Evolutionary conservation across 2,888 invertebrate genomes (phyloP).

Genomic region (Entomobrya proxima): DNA sequence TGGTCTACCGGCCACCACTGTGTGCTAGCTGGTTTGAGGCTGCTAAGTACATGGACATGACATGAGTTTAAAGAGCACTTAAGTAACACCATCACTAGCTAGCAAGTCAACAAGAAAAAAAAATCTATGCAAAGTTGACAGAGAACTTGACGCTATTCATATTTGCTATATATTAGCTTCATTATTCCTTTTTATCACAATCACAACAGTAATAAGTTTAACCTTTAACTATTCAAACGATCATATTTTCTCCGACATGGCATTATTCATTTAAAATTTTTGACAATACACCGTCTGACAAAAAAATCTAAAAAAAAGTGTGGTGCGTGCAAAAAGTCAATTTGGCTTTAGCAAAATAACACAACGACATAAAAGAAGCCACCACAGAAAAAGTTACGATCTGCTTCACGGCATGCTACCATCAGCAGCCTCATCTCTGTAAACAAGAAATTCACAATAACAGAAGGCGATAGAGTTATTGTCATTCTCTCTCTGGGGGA

Average conservation of each 20-base stretch:
- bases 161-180: too few species aligned
- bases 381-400: constrained; percentile 30
- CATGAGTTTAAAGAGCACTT: constrained; percentile 32
- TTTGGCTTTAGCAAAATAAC: constrained; percentile 33
- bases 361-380: neutral
- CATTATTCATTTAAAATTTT: too few species aligned
- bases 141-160: neutral
- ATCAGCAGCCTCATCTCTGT: neutral
- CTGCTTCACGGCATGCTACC: constrained; percentile 19
- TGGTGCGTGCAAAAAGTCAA: constrained; percentile 58
- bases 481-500: neutral
- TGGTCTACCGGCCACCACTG: neutral
- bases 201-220: too few species aligned
- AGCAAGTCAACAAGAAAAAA: neutral
- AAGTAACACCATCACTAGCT: constrained; percentile 3
- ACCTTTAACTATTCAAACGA: too few species aligned
- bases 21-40: neutral
- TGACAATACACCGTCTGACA: too few species aligned
- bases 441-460: neutral
- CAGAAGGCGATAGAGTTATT: constrained; percentile 16
- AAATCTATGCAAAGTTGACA: neutral
- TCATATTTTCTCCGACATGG: too few species aligned
- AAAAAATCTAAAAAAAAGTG: too few species aligned
- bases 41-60: neutral
- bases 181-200: too few species aligned